Evolutionary conservation across 2,113 vertebrate species (phyloP).

Genomic region (Macrotus californicus): DNA sequence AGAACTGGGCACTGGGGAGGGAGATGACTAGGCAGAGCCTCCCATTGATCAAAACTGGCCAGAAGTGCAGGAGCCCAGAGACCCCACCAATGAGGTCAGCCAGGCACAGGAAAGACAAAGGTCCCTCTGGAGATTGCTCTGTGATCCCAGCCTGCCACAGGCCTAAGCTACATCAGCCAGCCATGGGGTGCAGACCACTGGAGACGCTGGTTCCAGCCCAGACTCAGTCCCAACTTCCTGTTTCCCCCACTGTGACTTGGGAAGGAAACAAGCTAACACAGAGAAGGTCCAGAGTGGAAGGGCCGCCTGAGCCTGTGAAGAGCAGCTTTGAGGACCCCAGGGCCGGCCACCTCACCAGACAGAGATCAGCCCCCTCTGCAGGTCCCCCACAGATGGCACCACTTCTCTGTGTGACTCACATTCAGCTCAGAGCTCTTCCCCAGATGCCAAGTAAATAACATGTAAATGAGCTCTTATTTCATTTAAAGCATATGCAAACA

Average conservation of each 20-base stretch:
- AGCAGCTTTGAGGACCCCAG: not conserved
- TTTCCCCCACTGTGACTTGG: too few relatives aligned
- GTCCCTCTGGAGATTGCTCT: not conserved
- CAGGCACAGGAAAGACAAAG: not conserved
- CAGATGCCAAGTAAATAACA: not conserved
- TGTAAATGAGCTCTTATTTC: not conserved
- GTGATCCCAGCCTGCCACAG: not conserved
- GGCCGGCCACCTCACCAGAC: not conserved
- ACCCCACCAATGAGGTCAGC: not conserved
- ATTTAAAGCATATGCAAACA: not conserved
- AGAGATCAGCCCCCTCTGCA: not conserved
- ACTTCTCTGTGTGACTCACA: not conserved
- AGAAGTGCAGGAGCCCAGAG: not conserved
- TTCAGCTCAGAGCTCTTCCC: too few relatives aligned
- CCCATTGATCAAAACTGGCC: not conserved
- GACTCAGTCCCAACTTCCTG: not conserved
- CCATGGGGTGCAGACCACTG: not conserved
- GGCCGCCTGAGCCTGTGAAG: not conserved
- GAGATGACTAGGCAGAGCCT: not conserved
- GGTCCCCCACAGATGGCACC: rapidly evolving
- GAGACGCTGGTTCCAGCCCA: not conserved
- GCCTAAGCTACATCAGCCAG: not conserved
- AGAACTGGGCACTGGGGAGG: not conserved
- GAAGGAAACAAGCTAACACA: not conserved
- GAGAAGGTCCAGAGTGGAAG: too few relatives aligned